phyloP scores from a whole-genome alignment of 2,888 invertebrate genomes.

The Pterostichus madidus region DNA sequence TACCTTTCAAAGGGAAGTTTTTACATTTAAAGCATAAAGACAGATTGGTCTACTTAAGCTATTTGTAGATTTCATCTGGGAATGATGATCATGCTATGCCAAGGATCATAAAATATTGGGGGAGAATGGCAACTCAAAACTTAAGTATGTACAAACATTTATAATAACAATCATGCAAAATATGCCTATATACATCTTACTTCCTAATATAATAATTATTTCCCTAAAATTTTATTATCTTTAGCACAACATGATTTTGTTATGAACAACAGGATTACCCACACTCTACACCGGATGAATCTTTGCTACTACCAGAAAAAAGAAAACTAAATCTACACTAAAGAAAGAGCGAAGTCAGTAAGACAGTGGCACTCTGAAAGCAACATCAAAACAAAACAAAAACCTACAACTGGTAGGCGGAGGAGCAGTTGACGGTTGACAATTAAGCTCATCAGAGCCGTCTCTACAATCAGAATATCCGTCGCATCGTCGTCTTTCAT shows the following conservation, averaged over 20 bases:
- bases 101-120: slow-evolving; percentile 35
- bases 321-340: background rate
- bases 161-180: slow-evolving; percentile 33
- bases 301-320: slow-evolving; percentile 25
- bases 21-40: slow-evolving; percentile 27
- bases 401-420: slow-evolving; percentile 41
- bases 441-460: slow-evolving; percentile 78
- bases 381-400: slow-evolving; percentile 37
- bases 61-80: slow-evolving; percentile 9
- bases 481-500: slow-evolving; percentile 78
- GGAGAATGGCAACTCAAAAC: slow-evolving; percentile 7
- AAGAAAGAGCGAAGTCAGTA: slow-evolving; percentile 34
- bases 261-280: background rate
- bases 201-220: too few relatives aligned
- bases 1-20: slow-evolving; percentile 23
- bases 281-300: slow-evolving; percentile 1
- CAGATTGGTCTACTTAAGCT: slow-evolving; percentile 38
- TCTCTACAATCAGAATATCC: slow-evolving; percentile 79
- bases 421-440: slow-evolving; percentile 70
- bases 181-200: slow-evolving; percentile 35
- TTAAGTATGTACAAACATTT: slow-evolving; percentile 53
- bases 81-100: slow-evolving; percentile 29
- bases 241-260: slow-evolving; percentile 25
- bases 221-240: slow-evolving; percentile 20
- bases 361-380: slow-evolving; percentile 52